Evolutionary conservation across 2,797 vertebrate species (phyloP), one percentile per base, ranked within the genome.

Genomic region (Syndactyla subalaris): DNA sequence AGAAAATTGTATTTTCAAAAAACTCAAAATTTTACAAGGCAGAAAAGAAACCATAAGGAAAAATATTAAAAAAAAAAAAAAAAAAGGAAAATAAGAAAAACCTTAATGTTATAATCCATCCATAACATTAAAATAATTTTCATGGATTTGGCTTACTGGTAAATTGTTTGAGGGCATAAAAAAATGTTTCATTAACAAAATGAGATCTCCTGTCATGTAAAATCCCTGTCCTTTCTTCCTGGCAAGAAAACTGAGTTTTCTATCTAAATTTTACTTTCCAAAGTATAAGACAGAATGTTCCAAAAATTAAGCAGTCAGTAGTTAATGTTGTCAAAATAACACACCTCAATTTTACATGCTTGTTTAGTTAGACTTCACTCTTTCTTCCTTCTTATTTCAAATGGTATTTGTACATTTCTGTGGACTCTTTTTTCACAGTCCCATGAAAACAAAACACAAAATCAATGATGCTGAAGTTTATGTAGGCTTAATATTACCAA

Each of bases 381-480:
- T 79, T 91, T 74, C 57, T 88, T 90, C 43, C 21, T 24, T 75
- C 29, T 87, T 6, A 2, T 86, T 92, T 81, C 55, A 26, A 87
- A 79, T 14, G 1, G 9, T 32, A 19, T 93, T 79, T 63, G 11
- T 78, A 29, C 14, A 58, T 87, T 94, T 78, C 62, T 77, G 14
- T 24, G 39, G n/a, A 32, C 19, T 43, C 19, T 52, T 76, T 90
- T 58, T 86, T 92, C 62, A 51, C 32, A 71, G n/a, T 74, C 34
- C n/a, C 14, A 19, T 51, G 36, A 81, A 89, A 92, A 80, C 18
- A 88, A 86, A 95, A 67, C 36, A 51, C 87, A 91, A 94, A 95
- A 89, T 76, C 77, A 80, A 43, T 84, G 23, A 81, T 76, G 27
- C 58, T 46, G 27, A 87, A 67, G 46, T 82, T 89, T 88, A 54